Conservation (phyloP, 2,888 invertebrate species). For the Keiferia lycopersicella region DNA sequence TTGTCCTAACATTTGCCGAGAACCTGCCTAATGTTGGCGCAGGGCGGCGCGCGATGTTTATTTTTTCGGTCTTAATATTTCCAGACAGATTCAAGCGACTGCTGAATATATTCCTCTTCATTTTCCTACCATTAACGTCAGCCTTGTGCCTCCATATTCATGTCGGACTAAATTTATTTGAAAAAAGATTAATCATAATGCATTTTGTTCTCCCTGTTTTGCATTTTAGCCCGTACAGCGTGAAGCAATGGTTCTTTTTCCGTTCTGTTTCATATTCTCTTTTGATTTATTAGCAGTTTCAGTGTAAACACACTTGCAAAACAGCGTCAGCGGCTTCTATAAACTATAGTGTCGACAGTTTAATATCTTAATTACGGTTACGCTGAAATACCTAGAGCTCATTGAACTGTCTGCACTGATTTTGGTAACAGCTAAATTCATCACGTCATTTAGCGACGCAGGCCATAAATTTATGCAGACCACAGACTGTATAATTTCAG, state of each 20-base stretch:
- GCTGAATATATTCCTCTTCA: constrained; percentile 3
- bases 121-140: constrained; percentile 4
- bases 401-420: neutral
- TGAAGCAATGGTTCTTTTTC: neutral
- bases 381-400: neutral
- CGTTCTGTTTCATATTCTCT: neutral
- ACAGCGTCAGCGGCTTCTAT: neutral
- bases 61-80: neutral
- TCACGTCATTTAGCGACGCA: neutral
- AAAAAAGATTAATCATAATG: constrained; percentile 5
- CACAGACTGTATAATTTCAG: too few species aligned
- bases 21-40: neutral
- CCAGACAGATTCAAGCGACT: neutral
- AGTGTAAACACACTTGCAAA: constrained; percentile 6
- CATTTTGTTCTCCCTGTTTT: neutral
- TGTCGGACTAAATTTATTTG: neutral
- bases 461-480: too few species aligned
- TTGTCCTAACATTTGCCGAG: neutral
- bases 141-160: constrained; percentile 2
- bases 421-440: neutral
- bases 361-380: neutral
- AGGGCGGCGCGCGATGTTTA: neutral
- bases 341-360: neutral
- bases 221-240: neutral
- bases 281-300: neutral